Percentiles rank a stretch among this genome's conserved stretches.
Evolutionary conservation across 1,140 invertebrate genomes (phyloP).

Genomic region (Bradysia coprophila): DNA sequence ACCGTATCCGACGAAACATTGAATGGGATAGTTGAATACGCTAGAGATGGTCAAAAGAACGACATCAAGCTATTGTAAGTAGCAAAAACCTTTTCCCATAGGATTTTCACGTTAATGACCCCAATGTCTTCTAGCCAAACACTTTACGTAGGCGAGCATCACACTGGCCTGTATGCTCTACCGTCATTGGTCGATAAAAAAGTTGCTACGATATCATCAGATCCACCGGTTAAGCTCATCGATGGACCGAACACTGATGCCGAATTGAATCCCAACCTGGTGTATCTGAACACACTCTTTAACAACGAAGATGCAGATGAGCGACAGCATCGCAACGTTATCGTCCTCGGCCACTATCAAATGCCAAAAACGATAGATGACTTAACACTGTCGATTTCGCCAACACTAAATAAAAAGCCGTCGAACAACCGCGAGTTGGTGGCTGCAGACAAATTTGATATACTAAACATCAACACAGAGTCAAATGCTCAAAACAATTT

Average conservation of each 20-base stretch:
- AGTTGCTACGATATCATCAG: constrained; percentile 47
- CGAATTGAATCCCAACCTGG: constrained; percentile 15
- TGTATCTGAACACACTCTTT: constrained; percentile 19
- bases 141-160: constrained; percentile 82
- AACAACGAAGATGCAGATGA: constrained; percentile 18
- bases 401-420: constrained; percentile 10
- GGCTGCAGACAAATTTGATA: constrained; percentile 9
- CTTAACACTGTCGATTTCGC: constrained; percentile 15
- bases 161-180: constrained; percentile 69
- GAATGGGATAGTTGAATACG: constrained; percentile 45
- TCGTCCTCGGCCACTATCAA: constrained; percentile 57
- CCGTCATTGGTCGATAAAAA: constrained; percentile 80
- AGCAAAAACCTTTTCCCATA: neutral
- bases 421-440: constrained; percentile 12
- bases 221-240: constrained; percentile 37
- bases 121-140: constrained; percentile 61
- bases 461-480: neutral
- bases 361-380: constrained; percentile 36
- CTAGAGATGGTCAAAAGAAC: constrained; percentile 35
- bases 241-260: constrained; percentile 37
- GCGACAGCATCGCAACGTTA: constrained; percentile 27
- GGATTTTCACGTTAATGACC: too few species aligned
- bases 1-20: constrained; percentile 75
- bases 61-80: constrained; percentile 62
- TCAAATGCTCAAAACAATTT: neutral